These are phyloP conservation scores for Eufriesea mexicana DNA, from an alignment of 1,140 invertebrate genomes.

Conservation along the genomic window DNA sequence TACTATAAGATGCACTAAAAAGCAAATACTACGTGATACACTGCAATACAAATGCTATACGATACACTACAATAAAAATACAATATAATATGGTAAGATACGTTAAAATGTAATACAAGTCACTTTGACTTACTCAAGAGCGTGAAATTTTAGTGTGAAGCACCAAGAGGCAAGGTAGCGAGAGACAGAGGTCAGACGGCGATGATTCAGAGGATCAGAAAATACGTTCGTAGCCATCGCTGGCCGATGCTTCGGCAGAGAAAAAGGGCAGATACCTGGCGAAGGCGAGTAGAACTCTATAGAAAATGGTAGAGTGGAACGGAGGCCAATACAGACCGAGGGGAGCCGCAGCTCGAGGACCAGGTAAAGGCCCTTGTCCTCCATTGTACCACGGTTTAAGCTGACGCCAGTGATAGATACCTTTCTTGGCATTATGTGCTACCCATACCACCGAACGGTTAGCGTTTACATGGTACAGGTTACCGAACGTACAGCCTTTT, in stretches of 20 bases:
- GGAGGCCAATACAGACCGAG: slow-evolving; percentile 58
- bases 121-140: too few species aligned
- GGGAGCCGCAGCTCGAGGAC: slow-evolving; percentile 66
- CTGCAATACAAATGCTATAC: too few species aligned
- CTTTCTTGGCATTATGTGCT: slow-evolving; percentile 57
- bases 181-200: too few species aligned
- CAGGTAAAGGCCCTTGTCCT: slow-evolving; percentile 74
- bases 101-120: too few species aligned
- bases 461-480: slow-evolving; percentile 42
- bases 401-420: slow-evolving; percentile 76
- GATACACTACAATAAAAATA: too few species aligned
- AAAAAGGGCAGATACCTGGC: slow-evolving; percentile 43
- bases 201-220: too few species aligned
- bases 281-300: slow-evolving; percentile 47
- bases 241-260: neutral
- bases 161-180: too few species aligned
- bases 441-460: slow-evolving; percentile 24
- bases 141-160: too few species aligned
- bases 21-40: too few species aligned
- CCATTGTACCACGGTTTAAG: slow-evolving; percentile 71
- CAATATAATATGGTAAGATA: too few species aligned
- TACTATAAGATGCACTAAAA: too few species aligned
- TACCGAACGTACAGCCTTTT: slow-evolving; percentile 45
- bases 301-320: slow-evolving; percentile 58
- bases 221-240: slow-evolving; percentile 27